Conservation (phyloP, 2,888 invertebrate species). For the Cremastobaeus sp. region DNA sequence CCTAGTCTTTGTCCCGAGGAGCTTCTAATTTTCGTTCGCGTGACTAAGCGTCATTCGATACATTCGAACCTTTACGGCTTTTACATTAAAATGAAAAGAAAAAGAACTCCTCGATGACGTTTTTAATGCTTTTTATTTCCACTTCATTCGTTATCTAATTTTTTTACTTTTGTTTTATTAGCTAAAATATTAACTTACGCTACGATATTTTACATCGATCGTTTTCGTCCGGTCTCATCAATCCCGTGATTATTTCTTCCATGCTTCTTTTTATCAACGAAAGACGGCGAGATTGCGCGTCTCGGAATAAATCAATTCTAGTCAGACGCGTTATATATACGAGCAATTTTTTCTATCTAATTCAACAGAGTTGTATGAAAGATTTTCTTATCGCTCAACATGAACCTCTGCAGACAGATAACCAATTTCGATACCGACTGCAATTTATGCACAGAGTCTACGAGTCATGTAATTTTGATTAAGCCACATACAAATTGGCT, state of each 20-base stretch:
- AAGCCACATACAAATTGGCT: neutral
- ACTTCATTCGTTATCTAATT: conserved; percentile 59
- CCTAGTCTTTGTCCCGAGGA: conserved; percentile 63
- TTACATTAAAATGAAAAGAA: conserved; percentile 20
- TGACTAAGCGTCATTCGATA: conserved; percentile 45
- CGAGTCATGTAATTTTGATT: conserved; percentile 2
- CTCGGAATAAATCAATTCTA: conserved; percentile 37
- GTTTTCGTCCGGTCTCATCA: conserved; percentile 61
- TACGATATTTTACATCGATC: conserved; percentile 62
- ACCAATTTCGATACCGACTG: conserved; percentile 14
- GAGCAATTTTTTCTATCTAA: conserved; percentile 45
- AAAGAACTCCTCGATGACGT: conserved; percentile 60
- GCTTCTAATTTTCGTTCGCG: conserved; percentile 54
- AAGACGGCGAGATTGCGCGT: conserved; percentile 37
- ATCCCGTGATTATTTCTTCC: conserved; percentile 55
- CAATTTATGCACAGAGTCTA: conserved; percentile 12
- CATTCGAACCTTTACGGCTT: conserved; percentile 39
- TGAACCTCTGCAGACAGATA: conserved; percentile 18
- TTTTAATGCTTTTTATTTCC: conserved; percentile 54
- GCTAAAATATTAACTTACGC: conserved; percentile 63
- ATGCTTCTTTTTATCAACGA: conserved; percentile 34
- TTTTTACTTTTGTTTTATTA: conserved; percentile 61
- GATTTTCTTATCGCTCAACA: conserved; percentile 18
- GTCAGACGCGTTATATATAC: conserved; percentile 40
- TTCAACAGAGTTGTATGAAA: conserved; percentile 52